Percentiles rank a stretch among this genome's conserved stretches.
Conservation (phyloP, 2,888 invertebrate genomes). For the Zele albiditarsus region DNA sequence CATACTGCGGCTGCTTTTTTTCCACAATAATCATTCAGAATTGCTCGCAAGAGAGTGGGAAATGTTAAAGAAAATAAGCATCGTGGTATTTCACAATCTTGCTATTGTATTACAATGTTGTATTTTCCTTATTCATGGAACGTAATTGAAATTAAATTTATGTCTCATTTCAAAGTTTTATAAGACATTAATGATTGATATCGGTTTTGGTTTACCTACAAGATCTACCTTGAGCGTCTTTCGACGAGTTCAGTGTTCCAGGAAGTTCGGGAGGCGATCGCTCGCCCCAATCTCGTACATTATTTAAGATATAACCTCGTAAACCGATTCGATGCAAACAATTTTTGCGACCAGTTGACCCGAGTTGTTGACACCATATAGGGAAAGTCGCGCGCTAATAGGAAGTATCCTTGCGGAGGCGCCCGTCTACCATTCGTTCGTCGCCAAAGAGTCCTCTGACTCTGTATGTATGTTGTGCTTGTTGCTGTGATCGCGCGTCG, state of each 20-base stretch:
- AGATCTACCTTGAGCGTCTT: constrained; percentile 17
- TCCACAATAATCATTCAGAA: constrained; percentile 6
- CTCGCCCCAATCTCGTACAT: constrained; percentile 24
- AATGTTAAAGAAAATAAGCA: not conserved
- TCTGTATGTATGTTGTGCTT: constrained; percentile 16
- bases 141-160: too few species aligned
- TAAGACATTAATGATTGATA: not conserved
- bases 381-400: constrained; percentile 51
- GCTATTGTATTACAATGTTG: not conserved
- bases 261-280: constrained; percentile 34
- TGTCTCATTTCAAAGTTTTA: not conserved
- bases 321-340: constrained; percentile 32
- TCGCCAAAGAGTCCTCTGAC: not conserved
- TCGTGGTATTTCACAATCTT: constrained; percentile 1
- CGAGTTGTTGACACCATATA: constrained; percentile 54
- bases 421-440: constrained; percentile 35
- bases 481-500: not conserved
- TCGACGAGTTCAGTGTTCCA: constrained; percentile 15
- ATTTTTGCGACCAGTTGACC: constrained; percentile 49
- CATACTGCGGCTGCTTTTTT: constrained; percentile 16
- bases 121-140: too few species aligned
- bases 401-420: constrained; percentile 53
- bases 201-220: not conserved
- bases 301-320: constrained; percentile 50
- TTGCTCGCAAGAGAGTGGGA: not conserved